Evolutionary conservation across 1,140 invertebrate species (phyloP).

Genomic region (Leptinotarsa texana): DNA sequence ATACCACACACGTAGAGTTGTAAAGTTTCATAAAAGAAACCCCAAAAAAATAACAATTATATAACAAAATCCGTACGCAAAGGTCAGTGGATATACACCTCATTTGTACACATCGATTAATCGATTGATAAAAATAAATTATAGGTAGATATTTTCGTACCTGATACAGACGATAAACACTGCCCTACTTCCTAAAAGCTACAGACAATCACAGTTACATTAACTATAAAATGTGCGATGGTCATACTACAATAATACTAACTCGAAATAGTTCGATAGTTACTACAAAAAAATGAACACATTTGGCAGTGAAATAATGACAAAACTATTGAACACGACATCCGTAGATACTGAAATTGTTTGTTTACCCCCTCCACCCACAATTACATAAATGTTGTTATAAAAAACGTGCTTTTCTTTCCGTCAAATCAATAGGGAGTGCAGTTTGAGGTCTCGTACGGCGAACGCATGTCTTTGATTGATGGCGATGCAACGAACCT

Average conservation of each 20-base stretch:
- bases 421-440: not conserved
- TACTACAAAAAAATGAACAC: constrained; percentile 19
- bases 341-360: constrained; percentile 7
- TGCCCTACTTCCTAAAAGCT: not conserved
- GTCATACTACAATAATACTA: not conserved
- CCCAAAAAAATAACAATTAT: not conserved
- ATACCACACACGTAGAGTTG: not conserved
- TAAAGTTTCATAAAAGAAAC: not conserved
- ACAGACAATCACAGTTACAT: not conserved
- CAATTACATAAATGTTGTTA: constrained; percentile 8
- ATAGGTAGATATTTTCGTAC: not conserved
- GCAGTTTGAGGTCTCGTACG: constrained; percentile 7
- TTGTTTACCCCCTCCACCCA: constrained; percentile 14
- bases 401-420: constrained; percentile 9
- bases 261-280: not conserved
- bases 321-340: constrained; percentile 1
- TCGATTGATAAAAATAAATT: not conserved
- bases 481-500: not conserved
- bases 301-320: constrained; percentile 8
- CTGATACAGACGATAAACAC: not conserved
- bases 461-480: constrained; percentile 7
- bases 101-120: not conserved
- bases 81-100: not conserved
- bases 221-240: not conserved
- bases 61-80: not conserved